phyloP scores from a whole-genome alignment of 2,113 vertebrate genomes.

The Castor canadensis region DNA sequence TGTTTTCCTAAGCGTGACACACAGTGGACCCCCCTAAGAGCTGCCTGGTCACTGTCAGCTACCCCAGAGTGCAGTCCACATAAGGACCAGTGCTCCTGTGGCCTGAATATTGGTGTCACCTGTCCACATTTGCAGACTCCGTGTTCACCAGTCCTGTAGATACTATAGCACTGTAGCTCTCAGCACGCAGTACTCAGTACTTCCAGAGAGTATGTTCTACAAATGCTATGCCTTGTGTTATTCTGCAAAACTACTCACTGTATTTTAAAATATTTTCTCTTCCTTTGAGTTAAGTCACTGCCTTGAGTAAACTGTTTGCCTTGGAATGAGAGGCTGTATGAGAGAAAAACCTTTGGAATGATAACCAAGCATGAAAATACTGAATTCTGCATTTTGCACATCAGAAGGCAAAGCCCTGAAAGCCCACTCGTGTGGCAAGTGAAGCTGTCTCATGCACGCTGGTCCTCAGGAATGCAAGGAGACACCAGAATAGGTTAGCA shows the following conservation, averaged over 20 bases:
- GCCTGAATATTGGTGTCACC: neutral
- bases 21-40: neutral
- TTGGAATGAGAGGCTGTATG: neutral
- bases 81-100: neutral
- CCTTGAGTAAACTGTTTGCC: conserved; percentile 4
- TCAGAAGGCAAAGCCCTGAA: neutral
- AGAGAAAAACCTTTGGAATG: neutral
- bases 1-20: neutral
- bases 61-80: neutral
- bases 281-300: neutral
- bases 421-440: neutral
- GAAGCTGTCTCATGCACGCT: neutral
- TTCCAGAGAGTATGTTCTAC: neutral
- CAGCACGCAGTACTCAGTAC: too few species aligned
- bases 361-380: neutral
- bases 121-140: neutral
- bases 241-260: neutral
- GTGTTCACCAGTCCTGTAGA: neutral
- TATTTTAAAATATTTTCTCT: neutral
- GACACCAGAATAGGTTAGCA: neutral
- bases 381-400: neutral
- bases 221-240: neutral
- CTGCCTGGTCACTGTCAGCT: neutral
- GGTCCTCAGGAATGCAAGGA: neutral
- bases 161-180: too few species aligned